These are phyloP conservation scores for Ormyrus pomaceus DNA, from an alignment of 2,888 invertebrate genomes.

Conservation along the genomic window DNA sequence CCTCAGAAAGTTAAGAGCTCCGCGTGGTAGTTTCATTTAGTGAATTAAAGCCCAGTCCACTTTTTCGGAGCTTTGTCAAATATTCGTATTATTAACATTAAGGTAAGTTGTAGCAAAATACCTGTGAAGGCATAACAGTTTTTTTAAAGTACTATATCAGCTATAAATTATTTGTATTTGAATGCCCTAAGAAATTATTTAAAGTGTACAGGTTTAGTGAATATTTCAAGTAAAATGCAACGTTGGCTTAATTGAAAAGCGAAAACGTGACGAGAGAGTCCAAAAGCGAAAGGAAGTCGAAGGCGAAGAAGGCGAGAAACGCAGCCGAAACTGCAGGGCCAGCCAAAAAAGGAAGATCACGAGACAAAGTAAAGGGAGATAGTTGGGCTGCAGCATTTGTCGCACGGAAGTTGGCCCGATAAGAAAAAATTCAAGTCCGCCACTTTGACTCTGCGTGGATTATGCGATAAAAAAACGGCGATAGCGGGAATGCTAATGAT, in stretches of 20 bases:
- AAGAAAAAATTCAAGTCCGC: conserved; percentile 17
- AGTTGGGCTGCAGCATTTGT: conserved; percentile 44
- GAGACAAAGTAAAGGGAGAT: background rate
- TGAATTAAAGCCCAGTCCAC: too few relatives aligned
- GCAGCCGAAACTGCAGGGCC: background rate
- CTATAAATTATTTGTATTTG: too few relatives aligned
- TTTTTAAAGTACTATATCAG: too few relatives aligned
- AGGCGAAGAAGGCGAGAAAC: background rate
- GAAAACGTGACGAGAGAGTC: too few relatives aligned
- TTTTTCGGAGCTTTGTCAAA: too few relatives aligned
- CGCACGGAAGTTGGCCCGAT: conserved; percentile 43
- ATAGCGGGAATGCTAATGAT: conserved; percentile 53
- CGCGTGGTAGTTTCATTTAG: too few relatives aligned
- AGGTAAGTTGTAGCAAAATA: too few relatives aligned
- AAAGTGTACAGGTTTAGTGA: background rate
- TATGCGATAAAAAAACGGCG: conserved; percentile 42
- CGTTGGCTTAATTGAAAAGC: too few relatives aligned
- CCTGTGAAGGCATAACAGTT: too few relatives aligned
- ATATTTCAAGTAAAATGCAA: too few relatives aligned
- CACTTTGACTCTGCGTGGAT: conserved; percentile 25
- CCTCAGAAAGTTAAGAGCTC: too few relatives aligned
- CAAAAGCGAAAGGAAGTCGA: background rate
- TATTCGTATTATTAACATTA: too few relatives aligned
- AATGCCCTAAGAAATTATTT: background rate
- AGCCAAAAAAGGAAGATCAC: background rate